Evolutionary conservation across 92 coral and sea anemone genomes (phyloP), one percentile per base, ranked within the genome.

Genomic region (Hydrozoanthus gracilis): DNA sequence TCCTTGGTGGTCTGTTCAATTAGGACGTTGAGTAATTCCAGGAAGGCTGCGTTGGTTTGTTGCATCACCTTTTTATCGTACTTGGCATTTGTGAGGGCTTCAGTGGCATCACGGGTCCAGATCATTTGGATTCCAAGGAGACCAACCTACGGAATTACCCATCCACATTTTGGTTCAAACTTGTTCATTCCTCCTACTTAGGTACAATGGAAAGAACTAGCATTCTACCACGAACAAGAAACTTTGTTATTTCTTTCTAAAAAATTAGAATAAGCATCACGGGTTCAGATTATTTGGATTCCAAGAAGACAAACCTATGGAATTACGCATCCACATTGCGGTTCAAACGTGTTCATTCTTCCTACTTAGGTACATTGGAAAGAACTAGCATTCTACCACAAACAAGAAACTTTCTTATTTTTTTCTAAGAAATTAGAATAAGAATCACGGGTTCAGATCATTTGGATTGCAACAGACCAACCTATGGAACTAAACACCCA

Each of bases 41-140:
- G 89, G 83, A 94, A 94, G 2, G 94, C 98, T 66, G 93, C 89
- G 88, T 94, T 94, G 58, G 98, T 94, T 75, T 94, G 98, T 51
- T 93, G 92, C 98, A 94, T 94, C 64, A 94, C 98, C 82, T 94
- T 94, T 79, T 94, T 94, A 89, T 94, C 98, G 72, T 94, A 94
- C 71, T 94, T 94, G 14, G 94, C 98, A 77, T 83, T 94, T 18
- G 98, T 94, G 47, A 94, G 85, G 2, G 98, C 98, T 71, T 94
- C 98, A 3, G 98, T 94, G 4, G 98, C 92, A 70, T 94, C 98
- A 27, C 98, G 93, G 6, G 98, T 94, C 98, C 98, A 94, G 51
- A 94, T 93, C 98, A 94, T 94, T 72, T 94, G 98, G 64, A 94
- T 94, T 10, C 98, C 98, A 17, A 94, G 86, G 83, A 94, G 82